Conservation (phyloP, 2,797 vertebrate species). For the Chloroceryle inda region DNA sequence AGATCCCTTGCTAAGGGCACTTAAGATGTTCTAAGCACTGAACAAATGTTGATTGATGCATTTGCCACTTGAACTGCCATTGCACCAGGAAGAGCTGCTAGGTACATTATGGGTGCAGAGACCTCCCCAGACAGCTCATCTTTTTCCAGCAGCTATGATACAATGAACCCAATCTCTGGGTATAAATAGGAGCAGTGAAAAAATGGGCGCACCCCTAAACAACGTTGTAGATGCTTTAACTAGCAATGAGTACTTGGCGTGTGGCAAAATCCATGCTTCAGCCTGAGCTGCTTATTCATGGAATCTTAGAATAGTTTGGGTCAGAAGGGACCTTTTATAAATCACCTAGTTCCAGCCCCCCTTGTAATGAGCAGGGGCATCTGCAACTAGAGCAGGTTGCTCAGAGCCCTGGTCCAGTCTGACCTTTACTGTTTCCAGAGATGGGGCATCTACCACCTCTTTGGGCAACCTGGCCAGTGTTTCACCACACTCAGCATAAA, state of each 20-base stretch:
- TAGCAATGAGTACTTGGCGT: neutral
- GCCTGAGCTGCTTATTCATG: neutral
- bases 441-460: neutral
- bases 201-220: neutral
- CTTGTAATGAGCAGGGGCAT: too few relatives aligned
- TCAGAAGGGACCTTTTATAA: neutral
- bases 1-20: neutral
- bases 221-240: neutral
- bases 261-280: neutral
- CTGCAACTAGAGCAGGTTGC: neutral
- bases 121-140: neutral
- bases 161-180: neutral
- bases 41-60: neutral
- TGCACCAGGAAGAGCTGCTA: neutral
- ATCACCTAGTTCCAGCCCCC: neutral
- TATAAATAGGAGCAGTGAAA: neutral
- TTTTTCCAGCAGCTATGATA: neutral
- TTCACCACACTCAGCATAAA: neutral
- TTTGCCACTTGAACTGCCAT: neutral
- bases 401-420: neutral
- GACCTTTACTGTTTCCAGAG: neutral
- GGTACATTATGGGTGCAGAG: neutral
- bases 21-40: neutral
- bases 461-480: neutral
- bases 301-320: neutral